Percentiles rank a stretch among this genome's conserved stretches.
Conservation (phyloP, 2,888 invertebrate genomes). For the Leucoma salicis region DNA sequence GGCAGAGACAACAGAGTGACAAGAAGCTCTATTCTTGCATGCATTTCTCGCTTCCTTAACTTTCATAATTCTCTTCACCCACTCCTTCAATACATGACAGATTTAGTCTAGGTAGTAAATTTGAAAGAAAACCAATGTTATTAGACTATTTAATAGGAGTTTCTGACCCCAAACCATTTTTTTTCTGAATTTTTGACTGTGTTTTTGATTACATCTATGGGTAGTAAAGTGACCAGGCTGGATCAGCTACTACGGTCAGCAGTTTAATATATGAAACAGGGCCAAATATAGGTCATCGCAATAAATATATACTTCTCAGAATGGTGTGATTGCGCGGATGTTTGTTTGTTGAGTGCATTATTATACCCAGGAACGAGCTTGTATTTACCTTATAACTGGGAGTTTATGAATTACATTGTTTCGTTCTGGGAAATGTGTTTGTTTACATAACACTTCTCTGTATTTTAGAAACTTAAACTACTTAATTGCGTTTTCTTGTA, state of each 20-base stretch:
- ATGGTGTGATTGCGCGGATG: slow-evolving; percentile 68
- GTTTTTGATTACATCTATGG: slow-evolving; percentile 48
- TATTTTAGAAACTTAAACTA: not conserved
- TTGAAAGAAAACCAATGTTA: too few relatives aligned
- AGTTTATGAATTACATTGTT: slow-evolving; percentile 58
- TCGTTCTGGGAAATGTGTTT: slow-evolving; percentile 25
- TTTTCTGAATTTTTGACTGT: slow-evolving; percentile 44
- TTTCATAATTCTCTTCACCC: too few relatives aligned
- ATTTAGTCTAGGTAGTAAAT: too few relatives aligned
- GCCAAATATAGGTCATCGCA: slow-evolving; percentile 66
- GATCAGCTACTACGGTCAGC: too few relatives aligned
- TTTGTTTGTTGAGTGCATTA: slow-evolving; percentile 54
- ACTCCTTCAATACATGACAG: too few relatives aligned
- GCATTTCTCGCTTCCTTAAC: too few relatives aligned
- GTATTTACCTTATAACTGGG: slow-evolving; percentile 34
- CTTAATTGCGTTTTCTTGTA: too few relatives aligned
- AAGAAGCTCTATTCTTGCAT: too few relatives aligned
- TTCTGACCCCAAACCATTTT: too few relatives aligned
- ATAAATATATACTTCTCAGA: slow-evolving; percentile 69
- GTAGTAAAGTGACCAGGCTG: slow-evolving; percentile 65
- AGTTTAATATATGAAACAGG: slow-evolving; percentile 65
- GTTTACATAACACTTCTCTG: slow-evolving; percentile 15
- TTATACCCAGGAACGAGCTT: slow-evolving; percentile 47
- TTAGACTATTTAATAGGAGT: too few relatives aligned
- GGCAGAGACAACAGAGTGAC: too few relatives aligned